These are phyloP conservation scores for Chaetogeoica ovagalla DNA, from an alignment of 2,888 invertebrate species.

Conservation along the genomic window DNA sequence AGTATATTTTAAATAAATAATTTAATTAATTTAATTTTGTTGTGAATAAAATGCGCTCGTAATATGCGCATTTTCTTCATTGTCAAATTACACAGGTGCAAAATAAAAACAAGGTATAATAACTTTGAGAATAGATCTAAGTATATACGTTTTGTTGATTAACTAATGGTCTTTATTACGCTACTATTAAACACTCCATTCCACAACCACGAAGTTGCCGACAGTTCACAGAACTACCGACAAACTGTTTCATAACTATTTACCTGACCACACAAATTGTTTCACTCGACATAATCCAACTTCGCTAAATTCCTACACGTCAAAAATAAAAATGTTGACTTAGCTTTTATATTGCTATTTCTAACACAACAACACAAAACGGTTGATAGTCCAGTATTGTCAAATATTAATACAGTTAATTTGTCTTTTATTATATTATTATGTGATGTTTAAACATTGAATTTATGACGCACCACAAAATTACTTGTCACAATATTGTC, in stretches of 20 bases:
- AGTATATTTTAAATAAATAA: no score
- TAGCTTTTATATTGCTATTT: not conserved
- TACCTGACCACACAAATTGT: conserved; percentile 43
- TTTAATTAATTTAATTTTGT: no score
- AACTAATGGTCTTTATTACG: conserved; percentile 49
- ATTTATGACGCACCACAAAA: no score
- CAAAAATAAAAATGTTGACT: conserved; percentile 16
- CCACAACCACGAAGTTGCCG: conserved; percentile 28
- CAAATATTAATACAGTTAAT: no score
- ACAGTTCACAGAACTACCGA: conserved; percentile 43
- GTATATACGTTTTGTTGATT: conserved; percentile 46
- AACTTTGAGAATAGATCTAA: not conserved
- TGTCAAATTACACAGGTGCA: not conserved
- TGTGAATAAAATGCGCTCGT: no score
- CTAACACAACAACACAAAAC: no score
- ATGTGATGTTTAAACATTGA: no score
- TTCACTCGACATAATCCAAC: conserved; percentile 37
- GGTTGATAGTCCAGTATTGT: not conserved
- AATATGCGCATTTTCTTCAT: no score
- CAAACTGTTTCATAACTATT: conserved; percentile 48
- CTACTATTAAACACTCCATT: conserved; percentile 39
- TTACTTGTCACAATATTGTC: no score
- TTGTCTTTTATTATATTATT: no score
- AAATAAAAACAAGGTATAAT: conserved; percentile 18
- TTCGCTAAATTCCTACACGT: conserved; percentile 16